These are phyloP conservation scores for Paradisaea rubra DNA, from an alignment of 2,113 vertebrate genomes.

Conservation along the genomic window DNA sequence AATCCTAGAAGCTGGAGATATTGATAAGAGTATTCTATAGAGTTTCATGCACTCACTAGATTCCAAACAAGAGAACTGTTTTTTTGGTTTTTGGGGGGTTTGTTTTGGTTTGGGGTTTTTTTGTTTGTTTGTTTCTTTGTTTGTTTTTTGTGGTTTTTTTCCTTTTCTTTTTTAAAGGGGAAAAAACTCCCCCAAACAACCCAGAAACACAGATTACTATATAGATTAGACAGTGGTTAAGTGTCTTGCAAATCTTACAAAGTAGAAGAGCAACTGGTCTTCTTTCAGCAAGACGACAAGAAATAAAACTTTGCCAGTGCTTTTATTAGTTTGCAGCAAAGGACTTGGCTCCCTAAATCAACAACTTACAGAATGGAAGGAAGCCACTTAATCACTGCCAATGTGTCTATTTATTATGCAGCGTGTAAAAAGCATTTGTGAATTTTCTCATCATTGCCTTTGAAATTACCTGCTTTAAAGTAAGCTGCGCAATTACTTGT, in stretches of 20 bases:
- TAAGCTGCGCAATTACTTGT: background rate
- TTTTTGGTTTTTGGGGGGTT: background rate
- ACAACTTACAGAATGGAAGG: background rate
- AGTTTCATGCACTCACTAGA: background rate
- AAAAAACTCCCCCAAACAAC: background rate
- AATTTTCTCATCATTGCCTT: background rate
- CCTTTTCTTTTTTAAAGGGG: accelerated
- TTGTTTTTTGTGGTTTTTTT: background rate
- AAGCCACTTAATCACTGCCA: background rate
- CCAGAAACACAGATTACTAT: background rate
- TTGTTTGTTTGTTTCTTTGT: background rate
- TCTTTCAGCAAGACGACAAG: background rate
- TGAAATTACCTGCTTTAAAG: background rate
- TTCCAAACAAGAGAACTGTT: background rate
- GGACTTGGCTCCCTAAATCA: background rate
- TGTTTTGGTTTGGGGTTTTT: too few relatives aligned
- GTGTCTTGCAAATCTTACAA: background rate
- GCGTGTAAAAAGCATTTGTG: background rate
- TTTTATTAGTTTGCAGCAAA: background rate
- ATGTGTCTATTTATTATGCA: background rate
- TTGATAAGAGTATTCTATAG: background rate
- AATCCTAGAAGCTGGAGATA: background rate
- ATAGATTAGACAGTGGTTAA: background rate
- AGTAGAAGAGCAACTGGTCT: background rate
- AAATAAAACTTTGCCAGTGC: background rate